These are phyloP conservation scores for Lamproptera curius DNA, from an alignment of 2,888 invertebrate species.

Conservation along the genomic window DNA sequence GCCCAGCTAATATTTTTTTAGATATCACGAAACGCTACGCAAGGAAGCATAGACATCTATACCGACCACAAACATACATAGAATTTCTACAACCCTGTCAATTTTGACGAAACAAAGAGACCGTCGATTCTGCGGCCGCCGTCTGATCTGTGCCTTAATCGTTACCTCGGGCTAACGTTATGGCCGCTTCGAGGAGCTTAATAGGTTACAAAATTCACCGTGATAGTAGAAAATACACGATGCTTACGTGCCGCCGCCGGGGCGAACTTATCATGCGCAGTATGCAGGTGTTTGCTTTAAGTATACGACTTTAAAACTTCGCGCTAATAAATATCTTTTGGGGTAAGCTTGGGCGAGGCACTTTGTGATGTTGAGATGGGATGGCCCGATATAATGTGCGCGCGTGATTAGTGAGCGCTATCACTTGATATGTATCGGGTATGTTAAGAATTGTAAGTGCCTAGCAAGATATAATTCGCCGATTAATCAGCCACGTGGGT, in stretches of 20 bases:
- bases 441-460: too few species aligned
- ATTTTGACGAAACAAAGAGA: too few species aligned
- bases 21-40: too few species aligned
- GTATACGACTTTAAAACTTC: conserved; percentile 26
- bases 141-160: conserved; percentile 66
- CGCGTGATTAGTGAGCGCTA: too few species aligned
- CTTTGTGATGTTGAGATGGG: background rate
- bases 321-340: conserved; percentile 20
- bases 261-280: conserved; percentile 61
- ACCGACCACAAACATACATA: background rate
- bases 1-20: too few species aligned
- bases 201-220: conserved; percentile 76
- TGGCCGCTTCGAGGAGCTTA: conserved; percentile 74
- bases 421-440: too few species aligned
- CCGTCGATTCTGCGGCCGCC: conserved; percentile 31
- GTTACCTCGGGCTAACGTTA: conserved; percentile 75
- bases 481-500: too few species aligned
- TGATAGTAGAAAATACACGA: conserved; percentile 74
- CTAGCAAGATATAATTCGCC: too few species aligned
- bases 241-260: conserved; percentile 64
- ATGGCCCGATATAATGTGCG: background rate
- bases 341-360: background rate
- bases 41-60: too few species aligned
- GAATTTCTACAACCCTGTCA: too few species aligned
- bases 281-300: conserved; percentile 58